Conservation (phyloP, 2,797 vertebrate species). For the Macropus fuliginosus region DNA sequence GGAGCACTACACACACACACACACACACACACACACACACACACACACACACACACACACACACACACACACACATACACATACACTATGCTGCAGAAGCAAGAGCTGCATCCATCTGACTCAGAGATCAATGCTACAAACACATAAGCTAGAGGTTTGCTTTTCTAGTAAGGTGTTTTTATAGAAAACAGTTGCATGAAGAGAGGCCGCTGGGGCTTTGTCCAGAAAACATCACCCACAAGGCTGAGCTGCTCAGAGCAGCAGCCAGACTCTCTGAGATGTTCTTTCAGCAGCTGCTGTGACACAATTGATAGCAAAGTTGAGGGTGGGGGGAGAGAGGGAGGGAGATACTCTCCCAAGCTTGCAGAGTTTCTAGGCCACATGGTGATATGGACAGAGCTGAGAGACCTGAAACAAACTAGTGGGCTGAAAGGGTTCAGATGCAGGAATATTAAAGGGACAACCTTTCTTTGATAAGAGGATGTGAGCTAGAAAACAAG, state of each 20-base stretch:
- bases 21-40: background rate
- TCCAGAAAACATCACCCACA: conserved; percentile 64
- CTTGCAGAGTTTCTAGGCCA: background rate
- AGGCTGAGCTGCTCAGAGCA: conserved; percentile 73
- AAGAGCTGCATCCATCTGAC: conserved; percentile 65
- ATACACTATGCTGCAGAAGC: background rate
- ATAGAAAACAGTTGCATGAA: conserved; percentile 75
- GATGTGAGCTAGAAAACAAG: background rate
- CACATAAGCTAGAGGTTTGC: conserved; percentile 69
- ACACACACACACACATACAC: background rate
- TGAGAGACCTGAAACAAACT: background rate
- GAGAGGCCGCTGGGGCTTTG: background rate
- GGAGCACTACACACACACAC: background rate
- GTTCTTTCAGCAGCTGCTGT: conserved; percentile 79
- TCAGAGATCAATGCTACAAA: conserved; percentile 71
- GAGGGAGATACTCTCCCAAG: background rate
- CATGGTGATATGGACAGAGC: accelerated
- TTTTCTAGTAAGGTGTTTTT: conserved; percentile 74
- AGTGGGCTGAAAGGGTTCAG: conserved; percentile 20
- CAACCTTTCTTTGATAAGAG: background rate
- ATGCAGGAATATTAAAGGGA: background rate
- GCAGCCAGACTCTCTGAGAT: conserved; percentile 74
- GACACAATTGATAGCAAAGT: conserved; percentile 39
- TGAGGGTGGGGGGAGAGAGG: background rate
- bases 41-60: background rate